These are phyloP conservation scores for Sitta carolinensis DNA, from an alignment of 2,797 vertebrate genomes.

Conservation along the genomic window DNA sequence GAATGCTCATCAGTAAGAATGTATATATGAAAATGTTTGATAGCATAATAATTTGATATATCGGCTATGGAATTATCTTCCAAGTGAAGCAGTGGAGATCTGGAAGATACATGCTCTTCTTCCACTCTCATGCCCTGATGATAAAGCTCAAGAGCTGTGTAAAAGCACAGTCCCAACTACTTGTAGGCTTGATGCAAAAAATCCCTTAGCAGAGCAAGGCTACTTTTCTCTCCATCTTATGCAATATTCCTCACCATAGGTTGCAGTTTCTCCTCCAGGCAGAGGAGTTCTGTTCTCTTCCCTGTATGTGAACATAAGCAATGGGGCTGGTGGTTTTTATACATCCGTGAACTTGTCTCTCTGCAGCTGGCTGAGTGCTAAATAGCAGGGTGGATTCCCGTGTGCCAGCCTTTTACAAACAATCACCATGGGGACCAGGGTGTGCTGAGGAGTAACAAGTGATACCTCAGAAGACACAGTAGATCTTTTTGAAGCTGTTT, in stretches of 20 bases:
- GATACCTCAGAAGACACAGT: neutral
- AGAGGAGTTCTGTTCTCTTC: neutral
- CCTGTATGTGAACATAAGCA: neutral
- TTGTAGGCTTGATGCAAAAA: neutral
- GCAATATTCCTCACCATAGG: neutral
- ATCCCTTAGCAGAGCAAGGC: neutral
- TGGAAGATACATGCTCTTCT: fast-evolving
- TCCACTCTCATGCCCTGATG: neutral
- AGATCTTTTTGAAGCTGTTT: neutral
- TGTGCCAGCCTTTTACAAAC: neutral
- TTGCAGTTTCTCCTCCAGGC: neutral
- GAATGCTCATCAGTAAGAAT: neutral
- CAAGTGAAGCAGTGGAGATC: neutral
- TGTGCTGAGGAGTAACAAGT: neutral
- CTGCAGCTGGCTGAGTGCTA: neutral
- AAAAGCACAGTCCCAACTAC: neutral
- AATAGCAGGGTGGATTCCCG: neutral
- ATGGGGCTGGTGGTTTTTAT: neutral
- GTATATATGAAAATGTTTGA: neutral
- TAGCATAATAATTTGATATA: neutral
- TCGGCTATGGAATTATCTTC: neutral
- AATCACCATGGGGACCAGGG: neutral
- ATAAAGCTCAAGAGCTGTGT: neutral
- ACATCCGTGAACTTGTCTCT: neutral
- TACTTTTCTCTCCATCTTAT: neutral